These are phyloP conservation scores for Podotricha telesiphe DNA, from an alignment of 2,888 invertebrate species.

Conservation along the genomic window DNA sequence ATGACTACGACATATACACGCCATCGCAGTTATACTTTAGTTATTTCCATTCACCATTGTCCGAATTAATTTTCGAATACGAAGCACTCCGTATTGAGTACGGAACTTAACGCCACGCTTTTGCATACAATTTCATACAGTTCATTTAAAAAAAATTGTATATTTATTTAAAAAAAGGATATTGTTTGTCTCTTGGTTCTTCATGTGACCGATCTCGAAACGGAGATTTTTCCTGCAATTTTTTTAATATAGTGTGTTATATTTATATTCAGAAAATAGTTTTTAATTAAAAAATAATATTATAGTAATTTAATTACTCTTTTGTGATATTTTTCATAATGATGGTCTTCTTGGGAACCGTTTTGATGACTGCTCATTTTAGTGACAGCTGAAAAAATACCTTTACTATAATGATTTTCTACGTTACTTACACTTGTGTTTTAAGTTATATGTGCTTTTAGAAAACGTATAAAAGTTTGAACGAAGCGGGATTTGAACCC, in stretches of 20 bases:
- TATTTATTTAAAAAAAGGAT: slow-evolving; percentile 86
- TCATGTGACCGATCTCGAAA: slow-evolving; percentile 91
- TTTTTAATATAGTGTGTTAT: slow-evolving; percentile 27
- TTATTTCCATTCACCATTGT: too few relatives aligned
- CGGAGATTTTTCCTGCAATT: slow-evolving; percentile 90
- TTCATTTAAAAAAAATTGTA: too few relatives aligned
- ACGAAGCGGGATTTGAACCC: too few relatives aligned
- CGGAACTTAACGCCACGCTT: too few relatives aligned
- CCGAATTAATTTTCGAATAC: too few relatives aligned
- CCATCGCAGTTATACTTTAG: too few relatives aligned
- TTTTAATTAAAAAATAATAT: too few relatives aligned
- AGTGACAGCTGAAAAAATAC: slow-evolving; percentile 71
- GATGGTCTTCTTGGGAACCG: slow-evolving; percentile 88
- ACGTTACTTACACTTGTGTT: neutral
- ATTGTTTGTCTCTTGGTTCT: slow-evolving; percentile 91
- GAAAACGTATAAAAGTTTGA: too few relatives aligned
- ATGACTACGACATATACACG: too few relatives aligned
- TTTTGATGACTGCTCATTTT: slow-evolving; percentile 89
- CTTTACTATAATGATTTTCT: neutral
- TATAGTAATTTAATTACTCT: slow-evolving; percentile 80
- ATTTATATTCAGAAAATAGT: neutral
- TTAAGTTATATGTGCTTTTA: neutral
- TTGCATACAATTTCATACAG: too few relatives aligned
- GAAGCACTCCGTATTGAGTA: too few relatives aligned
- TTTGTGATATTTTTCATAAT: slow-evolving; percentile 90